Evolutionary conservation across 2,888 invertebrate species (phyloP), one percentile per base, ranked within the genome.

Genomic region (Drosophila trichaetosa): DNA sequence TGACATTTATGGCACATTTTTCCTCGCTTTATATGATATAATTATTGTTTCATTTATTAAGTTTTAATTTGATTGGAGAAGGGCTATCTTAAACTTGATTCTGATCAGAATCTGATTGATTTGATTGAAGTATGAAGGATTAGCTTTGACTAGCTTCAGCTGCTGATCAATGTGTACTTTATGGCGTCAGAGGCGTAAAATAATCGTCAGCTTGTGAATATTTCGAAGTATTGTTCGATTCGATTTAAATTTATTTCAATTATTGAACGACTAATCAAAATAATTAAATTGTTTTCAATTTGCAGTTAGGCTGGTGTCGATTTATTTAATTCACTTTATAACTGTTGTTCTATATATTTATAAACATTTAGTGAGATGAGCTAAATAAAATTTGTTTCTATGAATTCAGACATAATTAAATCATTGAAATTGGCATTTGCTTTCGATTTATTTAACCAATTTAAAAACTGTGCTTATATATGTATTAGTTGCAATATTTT

Each of bases 1-100:
- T 76, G 73, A 61, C 64, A 76, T 77, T 73, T 27, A 34, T 57
- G 24, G 27, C 11, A 7, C n/a, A 13, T 36, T 58, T 56, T 53
- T 21, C 31, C n/a, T 21, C 51, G 42, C 58, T 46, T 21, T 24
- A 2, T 21, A 38, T 59, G 31, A 33, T 31, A 34, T 59, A 16
- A 27, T 13, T 31, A 11, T 34, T 11, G 27, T 36, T 42, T 46
- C n/a, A 49, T 33, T 27, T 33, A 24, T 33, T 27, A 11, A 16
- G 5, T 21, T 10, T 18, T 21, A 10, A 36, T 53, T 33, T 38
- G 18, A 16, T 54, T 33, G 60, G 2, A 10, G 31, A 31, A 10
- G 0, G 2, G 10, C 0, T 33, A 33, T 33, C 0, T 11, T 11
- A 1, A 4, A 33, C 1, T 0, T 11, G 11, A 4, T 33, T 33